Evolutionary conservation across 2,797 vertebrate genomes (phyloP).

Genomic region (Cyclopterus lumpus): DNA sequence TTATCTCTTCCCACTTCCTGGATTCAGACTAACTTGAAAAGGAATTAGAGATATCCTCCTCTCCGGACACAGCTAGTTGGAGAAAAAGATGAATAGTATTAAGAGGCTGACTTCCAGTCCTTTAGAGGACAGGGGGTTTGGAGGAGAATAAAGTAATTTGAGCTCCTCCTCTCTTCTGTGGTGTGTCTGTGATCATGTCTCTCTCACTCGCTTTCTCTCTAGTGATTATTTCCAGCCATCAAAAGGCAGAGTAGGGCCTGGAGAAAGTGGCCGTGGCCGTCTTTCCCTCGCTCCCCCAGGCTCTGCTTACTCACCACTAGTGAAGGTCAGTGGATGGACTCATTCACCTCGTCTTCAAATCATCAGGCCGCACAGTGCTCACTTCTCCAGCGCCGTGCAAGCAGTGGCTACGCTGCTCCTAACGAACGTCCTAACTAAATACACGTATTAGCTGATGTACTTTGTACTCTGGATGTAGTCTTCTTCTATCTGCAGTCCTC

Average conservation of each 20-base stretch:
- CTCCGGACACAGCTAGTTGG: conserved; percentile 72
- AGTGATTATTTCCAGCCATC: conserved; percentile 78
- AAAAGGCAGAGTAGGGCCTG: conserved; percentile 73
- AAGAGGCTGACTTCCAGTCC: conserved; percentile 73
- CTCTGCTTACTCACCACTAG: conserved; percentile 77
- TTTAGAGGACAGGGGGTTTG: conserved; percentile 59
- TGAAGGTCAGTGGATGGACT: conserved; percentile 79
- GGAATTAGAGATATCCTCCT: conserved; percentile 76
- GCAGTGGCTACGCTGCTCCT: conserved; percentile 39
- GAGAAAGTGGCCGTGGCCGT: conserved; percentile 71
- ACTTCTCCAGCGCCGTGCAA: conserved; percentile 41
- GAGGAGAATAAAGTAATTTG: conserved; percentile 67
- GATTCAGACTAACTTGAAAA: conserved; percentile 75
- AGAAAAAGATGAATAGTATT: conserved; percentile 77
- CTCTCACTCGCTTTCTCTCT: conserved; percentile 69
- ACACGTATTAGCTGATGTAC: conserved; percentile 53
- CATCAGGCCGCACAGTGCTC: conserved; percentile 53
- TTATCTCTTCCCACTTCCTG: conserved; percentile 69
- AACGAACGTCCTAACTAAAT: conserved; percentile 63
- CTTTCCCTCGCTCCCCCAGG: conserved; percentile 64
- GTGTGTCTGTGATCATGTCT: conserved; percentile 70
- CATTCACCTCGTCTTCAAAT: conserved; percentile 76
- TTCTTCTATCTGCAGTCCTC: conserved; percentile 51
- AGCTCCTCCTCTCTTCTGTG: conserved; percentile 60
- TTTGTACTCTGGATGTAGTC: conserved; percentile 43